Conservation (phyloP, 2,888 invertebrate species). For the Drosophila ochracea region DNA sequence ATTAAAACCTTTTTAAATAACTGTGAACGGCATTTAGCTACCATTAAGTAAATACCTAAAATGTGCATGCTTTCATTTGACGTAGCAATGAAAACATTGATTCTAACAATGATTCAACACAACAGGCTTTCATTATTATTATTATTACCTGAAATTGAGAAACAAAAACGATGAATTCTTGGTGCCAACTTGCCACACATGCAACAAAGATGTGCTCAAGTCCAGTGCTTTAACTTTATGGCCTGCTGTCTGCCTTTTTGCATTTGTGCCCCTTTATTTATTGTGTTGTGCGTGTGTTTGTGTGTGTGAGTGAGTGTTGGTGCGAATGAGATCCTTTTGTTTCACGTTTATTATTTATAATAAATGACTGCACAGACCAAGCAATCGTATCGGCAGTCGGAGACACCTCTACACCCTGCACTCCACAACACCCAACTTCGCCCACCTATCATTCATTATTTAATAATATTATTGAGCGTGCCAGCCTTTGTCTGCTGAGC, state of each 20-base stretch:
- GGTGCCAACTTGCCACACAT: slow-evolving; percentile 34
- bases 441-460: slow-evolving; percentile 63
- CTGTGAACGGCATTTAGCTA: not conserved
- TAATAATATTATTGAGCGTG: slow-evolving; percentile 74
- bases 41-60: not conserved
- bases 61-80: not conserved
- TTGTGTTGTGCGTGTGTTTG: slow-evolving; percentile 15
- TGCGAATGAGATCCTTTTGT: slow-evolving; percentile 59
- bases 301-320: slow-evolving; percentile 28
- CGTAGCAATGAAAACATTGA: not conserved
- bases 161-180: not conserved
- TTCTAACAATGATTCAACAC: not conserved
- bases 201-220: slow-evolving; percentile 45
- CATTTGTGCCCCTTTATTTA: slow-evolving; percentile 39
- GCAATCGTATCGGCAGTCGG: slow-evolving; percentile 18
- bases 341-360: slow-evolving; percentile 77
- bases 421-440: not conserved
- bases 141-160: not conserved
- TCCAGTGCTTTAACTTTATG: slow-evolving; percentile 46
- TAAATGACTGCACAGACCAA: slow-evolving; percentile 67
- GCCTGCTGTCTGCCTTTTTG: slow-evolving; percentile 39
- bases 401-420: not conserved
- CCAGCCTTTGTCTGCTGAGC: slow-evolving; percentile 54
- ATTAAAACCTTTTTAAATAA: not conserved
- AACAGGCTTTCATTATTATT: not conserved